Percentiles rank a stretch among this genome's conserved stretches.
Conservation (phyloP, 2,113 vertebrate species). For the Podiceps cristatus region DNA sequence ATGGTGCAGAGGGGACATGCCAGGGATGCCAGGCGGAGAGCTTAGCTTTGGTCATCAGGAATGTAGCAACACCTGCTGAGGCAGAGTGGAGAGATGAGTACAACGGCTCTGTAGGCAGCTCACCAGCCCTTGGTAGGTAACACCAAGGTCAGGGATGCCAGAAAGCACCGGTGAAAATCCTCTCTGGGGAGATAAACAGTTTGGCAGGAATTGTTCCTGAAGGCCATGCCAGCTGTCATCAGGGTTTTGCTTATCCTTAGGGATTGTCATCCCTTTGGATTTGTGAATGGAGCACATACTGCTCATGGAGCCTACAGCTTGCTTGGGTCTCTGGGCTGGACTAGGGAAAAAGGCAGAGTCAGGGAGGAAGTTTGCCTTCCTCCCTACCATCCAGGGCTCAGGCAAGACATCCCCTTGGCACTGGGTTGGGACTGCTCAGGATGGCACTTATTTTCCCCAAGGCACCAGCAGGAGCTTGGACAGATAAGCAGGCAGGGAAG, state of each 20-base stretch:
- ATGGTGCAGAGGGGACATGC: background rate
- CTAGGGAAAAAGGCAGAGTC: background rate
- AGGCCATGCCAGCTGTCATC: background rate
- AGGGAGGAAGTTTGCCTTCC: background rate
- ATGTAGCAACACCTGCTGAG: background rate
- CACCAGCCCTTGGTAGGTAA: background rate
- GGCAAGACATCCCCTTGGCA: background rate
- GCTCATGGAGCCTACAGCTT: background rate
- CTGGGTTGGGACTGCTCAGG: background rate
- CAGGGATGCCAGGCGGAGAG: background rate
- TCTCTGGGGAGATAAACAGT: background rate
- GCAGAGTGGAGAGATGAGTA: background rate
- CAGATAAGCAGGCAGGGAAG: background rate
- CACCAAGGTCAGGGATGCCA: background rate
- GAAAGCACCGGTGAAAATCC: background rate
- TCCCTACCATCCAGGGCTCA: background rate
- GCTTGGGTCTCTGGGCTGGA: background rate
- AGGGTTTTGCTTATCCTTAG: background rate
- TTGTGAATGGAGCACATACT: background rate
- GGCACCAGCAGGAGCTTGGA: background rate
- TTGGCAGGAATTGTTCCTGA: background rate
- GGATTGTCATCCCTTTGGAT: background rate
- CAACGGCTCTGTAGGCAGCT: background rate
- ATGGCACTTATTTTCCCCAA: accelerated
- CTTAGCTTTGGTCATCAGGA: background rate